phyloP scores from a whole-genome alignment of 2,888 invertebrate genomes.

The Apamea monoglypha region DNA sequence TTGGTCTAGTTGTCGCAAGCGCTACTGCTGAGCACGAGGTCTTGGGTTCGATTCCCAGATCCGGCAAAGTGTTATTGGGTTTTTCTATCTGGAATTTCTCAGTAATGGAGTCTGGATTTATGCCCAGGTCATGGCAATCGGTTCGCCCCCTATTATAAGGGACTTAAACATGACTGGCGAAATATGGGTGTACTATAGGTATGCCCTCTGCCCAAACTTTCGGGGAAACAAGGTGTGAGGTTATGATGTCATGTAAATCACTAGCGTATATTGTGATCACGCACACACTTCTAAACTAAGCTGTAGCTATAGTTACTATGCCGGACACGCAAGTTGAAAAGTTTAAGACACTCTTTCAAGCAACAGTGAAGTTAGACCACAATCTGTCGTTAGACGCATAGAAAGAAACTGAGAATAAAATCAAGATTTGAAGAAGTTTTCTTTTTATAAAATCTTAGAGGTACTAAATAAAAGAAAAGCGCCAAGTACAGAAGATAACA shows the following conservation, averaged over 20 bases:
- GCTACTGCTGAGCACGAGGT: no score
- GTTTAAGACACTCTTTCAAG: neutral
- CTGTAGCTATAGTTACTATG: neutral
- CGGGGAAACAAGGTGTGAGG: no score
- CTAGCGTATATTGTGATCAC: neutral
- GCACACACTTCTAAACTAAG: neutral
- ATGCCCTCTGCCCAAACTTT: neutral
- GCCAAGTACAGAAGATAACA: slow-evolving; percentile 43
- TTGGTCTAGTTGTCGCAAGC: neutral
- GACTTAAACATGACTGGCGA: neutral
- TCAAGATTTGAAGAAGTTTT: neutral
- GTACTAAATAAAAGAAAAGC: slow-evolving; percentile 17
- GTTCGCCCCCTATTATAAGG: neutral
- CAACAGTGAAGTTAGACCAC: neutral
- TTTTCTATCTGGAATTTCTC: no score
- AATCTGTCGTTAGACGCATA: neutral
- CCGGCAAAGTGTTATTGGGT: no score
- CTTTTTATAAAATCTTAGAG: neutral
- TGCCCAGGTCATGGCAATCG: neutral
- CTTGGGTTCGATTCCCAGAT: no score
- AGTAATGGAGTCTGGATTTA: neutral
- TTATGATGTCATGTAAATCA: no score
- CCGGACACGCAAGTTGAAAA: neutral
- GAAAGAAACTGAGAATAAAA: neutral
- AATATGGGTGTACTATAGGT: neutral